These are phyloP conservation scores for Callyntrura sp. DNA, from an alignment of 2,888 invertebrate species.

Conservation along the genomic window DNA sequence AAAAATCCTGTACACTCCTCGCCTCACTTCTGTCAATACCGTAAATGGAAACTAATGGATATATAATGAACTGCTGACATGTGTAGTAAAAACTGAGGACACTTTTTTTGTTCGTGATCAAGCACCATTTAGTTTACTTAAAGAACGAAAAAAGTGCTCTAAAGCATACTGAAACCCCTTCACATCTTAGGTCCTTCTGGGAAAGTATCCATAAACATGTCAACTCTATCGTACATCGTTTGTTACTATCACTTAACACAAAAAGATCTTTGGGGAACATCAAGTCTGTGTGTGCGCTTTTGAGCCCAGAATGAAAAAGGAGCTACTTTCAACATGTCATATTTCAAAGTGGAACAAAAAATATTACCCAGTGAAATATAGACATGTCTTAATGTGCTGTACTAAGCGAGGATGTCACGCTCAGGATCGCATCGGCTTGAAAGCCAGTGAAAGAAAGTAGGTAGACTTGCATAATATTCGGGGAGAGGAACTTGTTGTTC, in stretches of 20 bases:
- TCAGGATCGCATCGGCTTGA: conserved; percentile 42
- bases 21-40: conserved; percentile 58
- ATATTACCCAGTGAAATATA: conserved; percentile 26
- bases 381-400: conserved; percentile 57
- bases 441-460: no score
- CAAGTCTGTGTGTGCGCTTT: no score
- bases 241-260: conserved; percentile 6
- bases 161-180: no score
- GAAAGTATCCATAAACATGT: conserved; percentile 71
- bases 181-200: conserved; percentile 14
- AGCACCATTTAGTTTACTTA: conserved; percentile 36
- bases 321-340: conserved; percentile 15
- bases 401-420: not conserved
- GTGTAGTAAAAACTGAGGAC: no score
- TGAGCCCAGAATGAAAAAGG: not conserved
- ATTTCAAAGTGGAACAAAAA: conserved; percentile 32
- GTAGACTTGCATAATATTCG: no score
- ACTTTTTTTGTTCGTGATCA: conserved; percentile 61
- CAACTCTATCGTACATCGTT: conserved; percentile 13
- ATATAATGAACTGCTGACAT: conserved; percentile 82
- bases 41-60: conserved; percentile 79
- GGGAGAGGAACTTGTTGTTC: no score
- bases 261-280: no score
- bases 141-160: no score
- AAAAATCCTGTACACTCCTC: not conserved